Evolutionary conservation across 2,113 vertebrate genomes (phyloP), one percentile per base, ranked within the genome.

Genomic region (Cryptotis parvus): DNA sequence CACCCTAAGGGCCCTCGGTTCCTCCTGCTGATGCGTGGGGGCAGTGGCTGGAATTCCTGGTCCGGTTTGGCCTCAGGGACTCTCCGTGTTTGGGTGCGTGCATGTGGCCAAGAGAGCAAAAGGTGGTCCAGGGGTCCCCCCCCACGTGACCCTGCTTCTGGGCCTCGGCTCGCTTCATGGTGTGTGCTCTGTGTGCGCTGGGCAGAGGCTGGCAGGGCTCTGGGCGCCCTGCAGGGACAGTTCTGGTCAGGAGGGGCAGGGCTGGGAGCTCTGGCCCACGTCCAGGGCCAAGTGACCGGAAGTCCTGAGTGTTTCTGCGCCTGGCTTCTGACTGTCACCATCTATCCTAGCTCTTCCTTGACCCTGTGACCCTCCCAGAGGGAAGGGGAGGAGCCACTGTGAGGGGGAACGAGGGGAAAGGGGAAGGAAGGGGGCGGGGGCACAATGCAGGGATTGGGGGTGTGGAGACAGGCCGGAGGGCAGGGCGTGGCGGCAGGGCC

Each of bases 311-410:
- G 8, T 20, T 77, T 18, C n/a, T 73, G 33, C 68, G 22, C 58
- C 41, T 31, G 31, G 12, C 4, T 2, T 14, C 0, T 9, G 66
- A 12, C 16, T 3, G 33, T 63, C 69, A 37, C 1, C 73, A n/a
- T 74, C 39, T 84, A 29, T 58, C 18, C 27, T 7, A 27, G 10
- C 3, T 52, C 63, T 8, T 7, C 26, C 43, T 74, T 22, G 85
- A 24, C 12, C 49, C 12, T 1, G 2, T 2, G n/a, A 8, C 12
- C 16, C 16, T 1, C 27, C 1, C 0, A 39, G 70, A 70, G 45
- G 26, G 15, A 45, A n/a, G n/a, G 76, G 31, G 35, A 41, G 14
- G 33, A 33, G 18, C 9, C 26, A 58, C 8, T 3, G n/a, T 37
- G 31, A 6, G 37, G 4, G 37, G 26, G 14, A 52, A 1, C 2